These are phyloP conservation scores for Porites divaricata DNA, from an alignment of 92 coral and sea anemone species.

Conservation along the genomic window DNA sequence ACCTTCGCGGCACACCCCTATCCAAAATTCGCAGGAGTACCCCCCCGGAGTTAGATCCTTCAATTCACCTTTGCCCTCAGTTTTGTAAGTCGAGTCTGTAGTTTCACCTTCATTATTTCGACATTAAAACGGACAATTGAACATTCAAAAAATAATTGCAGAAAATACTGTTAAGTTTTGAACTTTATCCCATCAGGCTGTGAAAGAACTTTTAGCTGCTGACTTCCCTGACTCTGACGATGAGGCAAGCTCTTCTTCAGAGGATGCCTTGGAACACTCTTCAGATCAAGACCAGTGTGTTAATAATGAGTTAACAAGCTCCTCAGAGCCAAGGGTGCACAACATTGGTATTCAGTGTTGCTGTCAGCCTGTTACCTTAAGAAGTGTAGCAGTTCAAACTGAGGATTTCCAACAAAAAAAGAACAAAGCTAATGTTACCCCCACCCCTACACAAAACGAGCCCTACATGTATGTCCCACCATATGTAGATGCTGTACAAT, in stretches of 20 bases:
- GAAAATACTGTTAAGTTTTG: no score
- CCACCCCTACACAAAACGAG: not conserved
- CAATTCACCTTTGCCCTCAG: no score
- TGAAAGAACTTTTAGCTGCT: not conserved
- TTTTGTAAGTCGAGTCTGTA: no score
- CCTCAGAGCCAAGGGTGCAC: not conserved
- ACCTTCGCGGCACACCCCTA: no score
- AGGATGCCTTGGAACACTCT: not conserved
- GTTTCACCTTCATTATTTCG: no score
- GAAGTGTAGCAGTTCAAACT: slow-evolving; percentile 5
- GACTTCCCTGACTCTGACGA: no score
- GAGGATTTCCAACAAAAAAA: not conserved
- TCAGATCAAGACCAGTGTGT: not conserved
- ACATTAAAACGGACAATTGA: no score
- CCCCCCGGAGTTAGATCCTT: no score
- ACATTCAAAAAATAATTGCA: no score
- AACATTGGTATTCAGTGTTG: slow-evolving; percentile 25
- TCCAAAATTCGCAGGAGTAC: no score
- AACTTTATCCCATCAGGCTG: not conserved
- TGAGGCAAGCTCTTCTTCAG: not conserved
- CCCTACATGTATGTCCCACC: not conserved
- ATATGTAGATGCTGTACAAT: not conserved
- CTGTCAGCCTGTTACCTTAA: not conserved
- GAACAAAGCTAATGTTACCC: not conserved
- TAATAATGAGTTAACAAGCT: not conserved